Percentiles rank a stretch among this genome's conserved stretches.
These are phyloP conservation scores for Globicephala melas DNA, from an alignment of 2,113 vertebrate species.

Conservation along the genomic window DNA sequence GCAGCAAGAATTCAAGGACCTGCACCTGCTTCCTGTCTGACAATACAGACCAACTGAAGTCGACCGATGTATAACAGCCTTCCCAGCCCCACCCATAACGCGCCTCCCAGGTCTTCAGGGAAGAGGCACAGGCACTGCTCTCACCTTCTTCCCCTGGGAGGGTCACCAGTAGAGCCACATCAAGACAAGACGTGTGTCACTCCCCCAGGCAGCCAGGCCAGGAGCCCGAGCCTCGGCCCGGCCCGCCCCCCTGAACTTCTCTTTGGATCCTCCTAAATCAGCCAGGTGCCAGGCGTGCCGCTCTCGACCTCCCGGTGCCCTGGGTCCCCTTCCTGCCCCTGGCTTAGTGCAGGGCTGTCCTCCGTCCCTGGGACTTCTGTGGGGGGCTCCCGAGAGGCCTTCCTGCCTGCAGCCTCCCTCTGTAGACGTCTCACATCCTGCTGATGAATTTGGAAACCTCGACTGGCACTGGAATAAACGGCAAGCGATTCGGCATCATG, in stretches of 20 bases:
- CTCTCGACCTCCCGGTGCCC: neutral
- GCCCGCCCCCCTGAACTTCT: neutral
- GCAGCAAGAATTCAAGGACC: neutral
- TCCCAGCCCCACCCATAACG: rapidly evolving
- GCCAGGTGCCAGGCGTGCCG: neutral
- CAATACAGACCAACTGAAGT: rapidly evolving
- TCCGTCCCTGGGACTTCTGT: neutral
- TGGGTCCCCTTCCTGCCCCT: neutral
- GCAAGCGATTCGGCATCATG: neutral
- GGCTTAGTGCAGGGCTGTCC: neutral
- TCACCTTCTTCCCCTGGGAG: neutral
- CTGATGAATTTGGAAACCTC: neutral
- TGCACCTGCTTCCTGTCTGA: neutral
- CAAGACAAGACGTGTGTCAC: neutral
- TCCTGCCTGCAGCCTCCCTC: neutral
- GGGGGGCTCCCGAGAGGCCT: too few relatives aligned
- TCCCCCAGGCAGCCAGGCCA: neutral
- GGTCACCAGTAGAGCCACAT: rapidly evolving
- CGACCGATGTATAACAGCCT: neutral
- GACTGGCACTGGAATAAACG: neutral
- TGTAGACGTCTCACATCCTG: neutral
- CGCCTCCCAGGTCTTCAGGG: neutral
- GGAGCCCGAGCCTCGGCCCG: neutral
- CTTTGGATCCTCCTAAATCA: neutral
- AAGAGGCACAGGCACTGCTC: neutral